Base-by-base conservation (phyloP, 2,888 invertebrate genomes). In the Temnothorax rugatulus region DNA sequence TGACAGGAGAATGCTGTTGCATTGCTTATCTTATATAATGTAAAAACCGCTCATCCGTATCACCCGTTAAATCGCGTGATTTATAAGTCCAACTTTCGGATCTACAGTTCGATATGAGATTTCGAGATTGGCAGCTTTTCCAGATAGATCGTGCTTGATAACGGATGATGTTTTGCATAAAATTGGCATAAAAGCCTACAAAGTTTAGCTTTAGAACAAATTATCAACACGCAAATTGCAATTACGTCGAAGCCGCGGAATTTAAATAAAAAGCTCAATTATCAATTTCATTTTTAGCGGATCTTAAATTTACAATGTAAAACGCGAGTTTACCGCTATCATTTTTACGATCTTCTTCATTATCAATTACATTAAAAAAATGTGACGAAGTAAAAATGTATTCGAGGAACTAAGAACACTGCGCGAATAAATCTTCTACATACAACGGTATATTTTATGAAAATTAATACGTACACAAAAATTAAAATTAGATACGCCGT, bases 21-120 rank as follows among this genome's bases (percentile, higher is more conserved):
- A 34, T 34, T 29, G 29, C 29, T 29, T 34, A 34, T 15, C 29
- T 79, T 79, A 57, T n/a, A 68, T 57, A 79, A 75, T 34, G 11
- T 15, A 38, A 61, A 41, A 50, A 41, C 21, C 15, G 34, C 34
- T 79, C 79, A 57, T 71, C 57, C 47, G 21, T 4, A 47, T 71
- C 47, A 9, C 18, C 21, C 21, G 11, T 44, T 34, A 79, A 57
- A 47, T 4, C 44, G 18, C n/a, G 69, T 7, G 4, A 47, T 47
- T 18, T 9, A 5, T 13, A 47, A 47, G 34, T 57, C 13, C 15
- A 15, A 63, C 76, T 77, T 76, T 76, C 64, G 52, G 64, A 11
- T 41, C 41, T 76, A 38, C 15, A 4, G 34, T 38, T 63, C 34
- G 11, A 52, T 47, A 63, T 15, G 13, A 64, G 25, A 76, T 38